Conservation (phyloP, 2,888 invertebrate species). For the Agrochola circellaris region DNA sequence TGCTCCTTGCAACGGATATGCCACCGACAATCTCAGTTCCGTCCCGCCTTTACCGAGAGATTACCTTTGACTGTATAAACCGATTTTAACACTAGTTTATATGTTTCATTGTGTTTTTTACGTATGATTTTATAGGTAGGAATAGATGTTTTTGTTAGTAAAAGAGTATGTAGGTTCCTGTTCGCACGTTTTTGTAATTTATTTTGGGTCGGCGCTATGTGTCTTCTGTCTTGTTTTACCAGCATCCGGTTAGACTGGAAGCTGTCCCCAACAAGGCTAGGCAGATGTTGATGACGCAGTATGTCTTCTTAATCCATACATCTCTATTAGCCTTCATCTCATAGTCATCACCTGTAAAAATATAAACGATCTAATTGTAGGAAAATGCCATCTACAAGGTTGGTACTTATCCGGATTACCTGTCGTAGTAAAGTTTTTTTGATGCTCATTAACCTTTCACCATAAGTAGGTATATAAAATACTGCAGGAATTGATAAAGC, state of each 20-base stretch:
- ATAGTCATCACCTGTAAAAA: too few species aligned
- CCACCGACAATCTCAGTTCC: conserved; percentile 71
- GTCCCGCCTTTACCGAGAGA: conserved; percentile 41
- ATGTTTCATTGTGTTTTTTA: conserved; percentile 9
- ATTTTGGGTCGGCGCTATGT: too few species aligned
- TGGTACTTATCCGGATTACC: too few species aligned
- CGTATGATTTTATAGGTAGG: not conserved
- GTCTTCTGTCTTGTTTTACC: not conserved
- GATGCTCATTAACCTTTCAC: not conserved
- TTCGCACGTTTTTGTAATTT: not conserved
- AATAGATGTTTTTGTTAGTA: not conserved
- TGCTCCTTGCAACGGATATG: conserved; percentile 67
- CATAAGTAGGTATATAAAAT: too few species aligned
- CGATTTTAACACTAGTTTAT: conserved; percentile 41
- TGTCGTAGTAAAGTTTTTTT: not conserved
- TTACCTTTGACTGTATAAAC: conserved; percentile 54
- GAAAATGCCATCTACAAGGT: too few species aligned
- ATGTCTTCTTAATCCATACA: not conserved
- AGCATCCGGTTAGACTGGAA: not conserved
- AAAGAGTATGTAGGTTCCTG: not conserved
- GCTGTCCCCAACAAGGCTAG: not conserved
- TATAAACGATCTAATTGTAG: too few species aligned
- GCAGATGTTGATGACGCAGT: not conserved
- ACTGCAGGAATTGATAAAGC: not conserved
- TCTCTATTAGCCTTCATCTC: too few species aligned